A percentile compares a stretch with the other conserved stretches of the same genome.
Evolutionary conservation across 2,797 vertebrate species (phyloP).

Genomic region (Ispidina picta): DNA sequence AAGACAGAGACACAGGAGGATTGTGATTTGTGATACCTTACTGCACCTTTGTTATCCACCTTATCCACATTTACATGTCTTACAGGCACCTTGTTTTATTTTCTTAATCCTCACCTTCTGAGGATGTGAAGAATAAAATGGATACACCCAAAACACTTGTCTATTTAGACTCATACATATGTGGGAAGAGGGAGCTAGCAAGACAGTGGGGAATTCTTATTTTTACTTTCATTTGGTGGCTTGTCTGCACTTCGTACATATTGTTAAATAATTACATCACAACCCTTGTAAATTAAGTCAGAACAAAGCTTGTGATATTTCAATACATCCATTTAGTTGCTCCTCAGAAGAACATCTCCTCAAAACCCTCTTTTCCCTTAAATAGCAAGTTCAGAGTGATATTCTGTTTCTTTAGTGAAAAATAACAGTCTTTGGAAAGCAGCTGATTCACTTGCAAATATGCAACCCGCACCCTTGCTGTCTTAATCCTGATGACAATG

Average conservation of each 20-base stretch:
- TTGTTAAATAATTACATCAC: background rate
- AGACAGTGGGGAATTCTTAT: background rate
- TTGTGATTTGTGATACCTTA: background rate
- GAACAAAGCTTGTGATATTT: slow-evolving; percentile 1
- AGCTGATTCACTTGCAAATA: slow-evolving; percentile 63
- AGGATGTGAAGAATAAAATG: background rate
- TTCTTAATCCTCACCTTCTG: background rate
- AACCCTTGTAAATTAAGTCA: background rate
- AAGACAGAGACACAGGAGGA: background rate
- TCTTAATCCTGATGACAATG: slow-evolving; percentile 61
- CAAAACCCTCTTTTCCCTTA: background rate
- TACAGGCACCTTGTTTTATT: background rate
- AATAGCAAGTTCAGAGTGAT: background rate
- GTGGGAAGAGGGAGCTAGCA: background rate
- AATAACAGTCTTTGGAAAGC: background rate
- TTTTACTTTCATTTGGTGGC: background rate
- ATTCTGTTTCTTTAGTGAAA: background rate
- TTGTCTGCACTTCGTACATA: background rate
- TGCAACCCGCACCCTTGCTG: slow-evolving; percentile 31
- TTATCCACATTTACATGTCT: background rate
- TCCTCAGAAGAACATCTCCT: background rate
- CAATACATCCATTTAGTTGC: background rate
- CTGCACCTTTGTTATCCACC: background rate
- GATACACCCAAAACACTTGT: background rate
- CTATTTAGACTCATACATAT: background rate